phyloP scores from a whole-genome alignment of 2,888 invertebrate species.

The Hoplodrina ambigua region DNA sequence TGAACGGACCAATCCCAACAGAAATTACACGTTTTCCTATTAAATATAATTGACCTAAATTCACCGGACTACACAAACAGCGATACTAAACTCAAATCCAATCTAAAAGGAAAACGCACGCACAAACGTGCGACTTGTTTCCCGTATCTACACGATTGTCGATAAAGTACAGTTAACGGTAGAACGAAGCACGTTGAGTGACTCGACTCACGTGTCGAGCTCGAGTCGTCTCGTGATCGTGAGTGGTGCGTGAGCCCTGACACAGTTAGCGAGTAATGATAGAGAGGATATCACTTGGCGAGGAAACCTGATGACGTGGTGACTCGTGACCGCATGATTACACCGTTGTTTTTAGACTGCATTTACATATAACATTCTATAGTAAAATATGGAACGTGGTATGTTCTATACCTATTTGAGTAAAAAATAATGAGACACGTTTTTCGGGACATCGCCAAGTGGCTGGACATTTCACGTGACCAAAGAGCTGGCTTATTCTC shows the following conservation, averaged over 20 bases:
- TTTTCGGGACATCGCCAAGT: too few species aligned
- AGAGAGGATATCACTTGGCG: slow-evolving; percentile 12
- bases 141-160: slow-evolving; percentile 6
- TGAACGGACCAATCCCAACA: background rate
- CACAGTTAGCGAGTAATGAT: slow-evolving; percentile 49
- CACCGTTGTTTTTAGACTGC: slow-evolving; percentile 3
- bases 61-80: background rate
- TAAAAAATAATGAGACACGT: too few species aligned
- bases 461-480: too few species aligned
- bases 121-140: slow-evolving; percentile 32
- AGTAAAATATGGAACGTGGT: too few species aligned
- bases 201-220: slow-evolving; percentile 42
- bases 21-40: background rate
- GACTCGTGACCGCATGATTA: slow-evolving; percentile 3
- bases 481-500: too few species aligned
- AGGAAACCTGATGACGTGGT: slow-evolving; percentile 14
- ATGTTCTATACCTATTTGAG: too few species aligned
- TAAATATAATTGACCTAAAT: slow-evolving; percentile 15
- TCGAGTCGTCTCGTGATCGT: slow-evolving; percentile 23
- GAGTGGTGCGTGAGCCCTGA: slow-evolving; percentile 39
- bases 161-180: slow-evolving; percentile 20
- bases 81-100: slow-evolving; percentile 3
- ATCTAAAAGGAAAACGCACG: slow-evolving; percentile 24
- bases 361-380: background rate
- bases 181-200: slow-evolving; percentile 44